Percentiles rank a stretch among this genome's conserved stretches.
phyloP scores from a whole-genome alignment of 1,140 invertebrate genomes.

The Lordiphosa mommai region DNA sequence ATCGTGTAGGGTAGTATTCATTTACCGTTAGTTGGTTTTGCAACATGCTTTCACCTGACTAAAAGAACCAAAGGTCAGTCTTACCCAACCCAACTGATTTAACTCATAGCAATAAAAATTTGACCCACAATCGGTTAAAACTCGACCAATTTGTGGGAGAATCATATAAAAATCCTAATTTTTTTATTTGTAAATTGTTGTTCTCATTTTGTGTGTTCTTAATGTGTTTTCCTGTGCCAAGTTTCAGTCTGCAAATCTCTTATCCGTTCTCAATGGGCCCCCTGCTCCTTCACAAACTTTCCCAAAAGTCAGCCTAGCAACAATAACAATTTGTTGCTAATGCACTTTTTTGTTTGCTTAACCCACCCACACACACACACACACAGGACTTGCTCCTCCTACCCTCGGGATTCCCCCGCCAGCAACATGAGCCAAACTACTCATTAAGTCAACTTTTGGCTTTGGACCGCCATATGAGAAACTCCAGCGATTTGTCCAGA shows the following conservation, averaged over 20 bases:
- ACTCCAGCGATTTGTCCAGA: conserved; percentile 41
- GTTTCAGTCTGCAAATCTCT: too few species aligned
- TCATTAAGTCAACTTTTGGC: conserved; percentile 60
- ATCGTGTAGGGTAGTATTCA: too few species aligned
- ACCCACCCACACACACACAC: conserved; percentile 11
- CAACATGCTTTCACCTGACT: too few species aligned
- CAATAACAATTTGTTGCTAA: conserved; percentile 76
- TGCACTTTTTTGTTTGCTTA: conserved; percentile 56
- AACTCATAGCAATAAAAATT: too few species aligned
- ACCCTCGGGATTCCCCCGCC: background rate
- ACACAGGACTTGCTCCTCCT: background rate
- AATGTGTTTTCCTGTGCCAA: background rate
- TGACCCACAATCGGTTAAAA: background rate
- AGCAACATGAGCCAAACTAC: conserved; percentile 53
- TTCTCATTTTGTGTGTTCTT: background rate
- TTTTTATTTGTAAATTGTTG: too few species aligned
- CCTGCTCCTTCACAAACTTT: background rate
- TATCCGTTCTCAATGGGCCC: background rate
- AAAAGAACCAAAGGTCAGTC: too few species aligned
- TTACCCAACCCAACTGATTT: too few species aligned
- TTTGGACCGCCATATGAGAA: conserved; percentile 13
- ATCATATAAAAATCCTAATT: too few species aligned
- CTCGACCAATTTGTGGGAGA: too few species aligned
- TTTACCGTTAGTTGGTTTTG: too few species aligned
- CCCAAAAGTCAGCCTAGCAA: conserved; percentile 36